Evolutionary conservation across 2,113 vertebrate genomes (phyloP).

Genomic region (Tenebrosternarchus preto): DNA sequence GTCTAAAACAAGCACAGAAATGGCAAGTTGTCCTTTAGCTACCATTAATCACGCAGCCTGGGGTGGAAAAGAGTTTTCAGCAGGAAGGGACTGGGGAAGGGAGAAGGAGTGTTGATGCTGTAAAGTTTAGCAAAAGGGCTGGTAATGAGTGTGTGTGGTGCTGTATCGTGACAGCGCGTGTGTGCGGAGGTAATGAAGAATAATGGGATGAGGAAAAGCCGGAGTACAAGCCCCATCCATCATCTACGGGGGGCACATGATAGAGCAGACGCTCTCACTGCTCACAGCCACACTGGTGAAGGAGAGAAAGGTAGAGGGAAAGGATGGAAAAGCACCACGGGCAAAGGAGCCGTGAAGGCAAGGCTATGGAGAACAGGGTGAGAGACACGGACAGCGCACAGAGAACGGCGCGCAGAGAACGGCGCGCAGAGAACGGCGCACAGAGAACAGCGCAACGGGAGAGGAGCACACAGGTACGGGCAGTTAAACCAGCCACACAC

Average conservation of each 20-base stretch:
- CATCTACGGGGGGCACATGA: background rate
- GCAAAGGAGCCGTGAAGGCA: background rate
- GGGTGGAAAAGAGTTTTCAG: too few relatives aligned
- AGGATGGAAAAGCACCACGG: background rate
- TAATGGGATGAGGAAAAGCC: slow-evolving; percentile 13
- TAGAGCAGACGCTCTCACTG: background rate
- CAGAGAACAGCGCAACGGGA: slow-evolving; percentile 43
- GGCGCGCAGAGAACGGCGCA: too few relatives aligned
- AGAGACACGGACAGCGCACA: background rate
- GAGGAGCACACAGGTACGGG: background rate
- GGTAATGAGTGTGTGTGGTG: background rate
- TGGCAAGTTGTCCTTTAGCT: background rate
- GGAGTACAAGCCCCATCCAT: slow-evolving; percentile 23
- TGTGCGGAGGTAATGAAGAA: slow-evolving; percentile 29
- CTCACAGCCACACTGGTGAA: background rate
- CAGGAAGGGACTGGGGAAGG: too few relatives aligned
- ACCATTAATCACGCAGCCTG: background rate
- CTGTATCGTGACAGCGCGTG: slow-evolving; percentile 7
- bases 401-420: too few relatives aligned
- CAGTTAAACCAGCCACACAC: background rate
- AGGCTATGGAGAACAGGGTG: background rate
- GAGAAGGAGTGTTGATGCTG: background rate
- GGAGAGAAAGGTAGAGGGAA: background rate
- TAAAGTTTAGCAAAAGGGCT: background rate
- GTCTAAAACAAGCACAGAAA: background rate